These are phyloP conservation scores for Tinamus major DNA, from an alignment of 2,797 vertebrate species.

Conservation along the genomic window DNA sequence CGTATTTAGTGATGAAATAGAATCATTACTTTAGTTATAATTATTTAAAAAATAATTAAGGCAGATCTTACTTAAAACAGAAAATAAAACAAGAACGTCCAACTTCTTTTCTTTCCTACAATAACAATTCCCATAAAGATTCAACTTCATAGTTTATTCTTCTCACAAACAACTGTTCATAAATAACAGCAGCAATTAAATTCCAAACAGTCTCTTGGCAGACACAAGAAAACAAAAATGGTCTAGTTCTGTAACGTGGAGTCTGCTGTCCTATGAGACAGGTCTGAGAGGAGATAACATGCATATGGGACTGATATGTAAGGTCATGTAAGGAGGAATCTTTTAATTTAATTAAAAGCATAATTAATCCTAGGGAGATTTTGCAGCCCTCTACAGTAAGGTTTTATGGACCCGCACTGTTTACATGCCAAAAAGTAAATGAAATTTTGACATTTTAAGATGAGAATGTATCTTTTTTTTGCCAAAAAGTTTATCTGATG, in stretches of 20 bases:
- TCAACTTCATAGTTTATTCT: conserved; percentile 51
- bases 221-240: conserved; percentile 61
- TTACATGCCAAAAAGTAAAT: conserved; percentile 57
- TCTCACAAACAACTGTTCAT: conserved; percentile 56
- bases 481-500: conserved; percentile 55
- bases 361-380: conserved; percentile 69
- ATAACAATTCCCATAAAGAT: conserved; percentile 49
- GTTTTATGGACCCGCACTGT: conserved; percentile 33
- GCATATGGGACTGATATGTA: conserved; percentile 59
- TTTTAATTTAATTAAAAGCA: conserved; percentile 78
- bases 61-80: conserved; percentile 35
- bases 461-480: conserved; percentile 22
- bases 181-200: conserved; percentile 68
- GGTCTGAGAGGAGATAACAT: conserved; percentile 34
- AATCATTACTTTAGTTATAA: neutral
- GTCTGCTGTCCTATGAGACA: conserved; percentile 40
- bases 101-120: neutral
- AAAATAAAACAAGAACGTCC: neutral
- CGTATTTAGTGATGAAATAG: conserved; percentile 14
- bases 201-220: conserved; percentile 59
- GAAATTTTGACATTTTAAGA: conserved; percentile 60
- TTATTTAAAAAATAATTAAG: conserved; percentile 28
- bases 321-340: conserved; percentile 61
- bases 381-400: conserved; percentile 5
- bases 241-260: conserved; percentile 44